These are phyloP conservation scores for Drosophila differens DNA, from an alignment of 2,888 invertebrate species.

Conservation along the genomic window DNA sequence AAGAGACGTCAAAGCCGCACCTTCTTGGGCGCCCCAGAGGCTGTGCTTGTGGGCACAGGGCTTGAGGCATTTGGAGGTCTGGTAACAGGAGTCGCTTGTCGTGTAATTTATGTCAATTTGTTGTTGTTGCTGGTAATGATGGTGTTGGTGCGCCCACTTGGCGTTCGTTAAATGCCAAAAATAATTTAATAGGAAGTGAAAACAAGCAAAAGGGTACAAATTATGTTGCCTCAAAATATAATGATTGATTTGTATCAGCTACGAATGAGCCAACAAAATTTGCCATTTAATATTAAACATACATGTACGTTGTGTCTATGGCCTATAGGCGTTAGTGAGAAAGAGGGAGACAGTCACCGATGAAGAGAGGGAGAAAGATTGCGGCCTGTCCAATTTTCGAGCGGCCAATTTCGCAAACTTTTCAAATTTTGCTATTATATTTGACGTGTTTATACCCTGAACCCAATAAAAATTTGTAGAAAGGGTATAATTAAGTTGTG, in stretches of 20 bases:
- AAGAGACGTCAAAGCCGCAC: conserved; percentile 70
- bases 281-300: conserved; percentile 65
- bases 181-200: conserved; percentile 81
- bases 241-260: conserved; percentile 79
- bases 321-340: background rate
- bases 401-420: conserved; percentile 61
- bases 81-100: conserved; percentile 72
- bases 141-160: conserved; percentile 63
- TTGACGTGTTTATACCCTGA: conserved; percentile 6
- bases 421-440: conserved; percentile 27
- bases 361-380: background rate
- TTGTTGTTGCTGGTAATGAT: conserved; percentile 5
- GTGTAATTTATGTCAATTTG: conserved; percentile 77
- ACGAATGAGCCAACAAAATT: conserved; percentile 68
- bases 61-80: conserved; percentile 26
- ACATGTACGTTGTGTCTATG: conserved; percentile 43
- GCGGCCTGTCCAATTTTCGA: conserved; percentile 54
- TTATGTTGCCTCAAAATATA: conserved; percentile 70
- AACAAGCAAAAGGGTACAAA: conserved; percentile 80
- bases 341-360: background rate
- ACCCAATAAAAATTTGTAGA: background rate
- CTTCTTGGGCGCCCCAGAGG: conserved; percentile 48
- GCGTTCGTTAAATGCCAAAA: conserved; percentile 76
- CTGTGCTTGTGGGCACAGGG: conserved; percentile 23
- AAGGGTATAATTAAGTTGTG: background rate